Conservation (phyloP, 2,888 invertebrate genomes). For the Trichopria drosophilae region DNA sequence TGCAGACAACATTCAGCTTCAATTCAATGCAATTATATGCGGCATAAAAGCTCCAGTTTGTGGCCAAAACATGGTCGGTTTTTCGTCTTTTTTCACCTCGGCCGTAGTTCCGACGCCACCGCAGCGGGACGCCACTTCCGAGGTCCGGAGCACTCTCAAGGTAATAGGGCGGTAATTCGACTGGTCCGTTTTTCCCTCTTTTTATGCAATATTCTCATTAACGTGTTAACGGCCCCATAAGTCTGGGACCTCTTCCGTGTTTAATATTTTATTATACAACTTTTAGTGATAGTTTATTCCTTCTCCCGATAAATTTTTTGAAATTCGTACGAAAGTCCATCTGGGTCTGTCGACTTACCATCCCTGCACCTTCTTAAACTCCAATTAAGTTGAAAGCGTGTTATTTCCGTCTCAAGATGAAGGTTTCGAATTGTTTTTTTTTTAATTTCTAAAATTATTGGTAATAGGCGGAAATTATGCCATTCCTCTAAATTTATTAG, state of each 20-base stretch:
- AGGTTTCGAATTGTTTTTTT: too few relatives aligned
- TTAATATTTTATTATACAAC: slow-evolving; percentile 8
- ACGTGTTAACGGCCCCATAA: slow-evolving; percentile 8
- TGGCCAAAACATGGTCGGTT: too few relatives aligned
- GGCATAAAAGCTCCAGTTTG: too few relatives aligned
- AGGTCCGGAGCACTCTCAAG: too few relatives aligned
- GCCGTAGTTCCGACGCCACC: too few relatives aligned
- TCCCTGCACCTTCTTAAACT: background rate
- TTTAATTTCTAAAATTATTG: too few relatives aligned
- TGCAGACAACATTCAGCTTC: too few relatives aligned
- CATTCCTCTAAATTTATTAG: background rate
- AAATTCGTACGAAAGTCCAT: slow-evolving; percentile 11
- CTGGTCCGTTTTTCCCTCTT: slow-evolving; percentile 5
- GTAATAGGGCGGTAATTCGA: slow-evolving; percentile 9
- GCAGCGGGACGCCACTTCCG: too few relatives aligned
- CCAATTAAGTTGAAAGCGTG: background rate
- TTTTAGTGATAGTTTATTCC: slow-evolving; percentile 6
- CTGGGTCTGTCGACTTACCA: slow-evolving; percentile 11
- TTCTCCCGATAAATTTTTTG: slow-evolving; percentile 9
- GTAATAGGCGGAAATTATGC: too few relatives aligned
- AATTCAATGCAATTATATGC: too few relatives aligned
- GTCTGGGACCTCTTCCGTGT: slow-evolving; percentile 6
- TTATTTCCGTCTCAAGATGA: background rate
- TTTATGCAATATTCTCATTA: slow-evolving; percentile 6
- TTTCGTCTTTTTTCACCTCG: too few relatives aligned